These are phyloP conservation scores for Agelaius tricolor DNA, from an alignment of 2,113 vertebrate genomes.

Conservation along the genomic window DNA sequence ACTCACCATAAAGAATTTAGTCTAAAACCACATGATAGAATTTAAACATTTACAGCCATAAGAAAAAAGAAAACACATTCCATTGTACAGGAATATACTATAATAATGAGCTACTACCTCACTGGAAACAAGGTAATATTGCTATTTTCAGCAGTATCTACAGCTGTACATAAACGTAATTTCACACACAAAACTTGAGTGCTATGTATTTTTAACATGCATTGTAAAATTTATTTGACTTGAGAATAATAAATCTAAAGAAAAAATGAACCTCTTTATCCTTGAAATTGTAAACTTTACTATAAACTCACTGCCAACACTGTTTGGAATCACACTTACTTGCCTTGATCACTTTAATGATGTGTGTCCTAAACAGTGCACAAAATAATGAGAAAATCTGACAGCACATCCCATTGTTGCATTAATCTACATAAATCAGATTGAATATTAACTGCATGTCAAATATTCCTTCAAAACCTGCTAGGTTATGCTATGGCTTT, in stretches of 20 bases:
- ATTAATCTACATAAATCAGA: constrained; percentile 16
- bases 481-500: background rate
- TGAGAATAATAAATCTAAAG: background rate
- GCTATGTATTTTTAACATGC: background rate
- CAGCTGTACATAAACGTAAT: background rate
- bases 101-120: background rate
- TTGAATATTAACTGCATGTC: background rate
- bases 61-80: background rate
- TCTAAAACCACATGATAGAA: background rate
- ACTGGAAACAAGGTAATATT: background rate
- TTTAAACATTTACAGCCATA: background rate
- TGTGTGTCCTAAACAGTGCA: background rate
- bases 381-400: background rate
- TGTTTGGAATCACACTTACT: background rate
- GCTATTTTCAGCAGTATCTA: background rate
- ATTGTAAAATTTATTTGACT: background rate
- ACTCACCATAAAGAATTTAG: background rate
- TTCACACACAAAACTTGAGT: background rate
- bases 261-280: background rate
- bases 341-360: background rate
- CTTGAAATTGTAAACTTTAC: background rate
- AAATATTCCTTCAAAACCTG: background rate
- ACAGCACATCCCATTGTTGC: background rate
- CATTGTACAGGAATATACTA: background rate
- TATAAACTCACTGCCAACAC: background rate